A percentile compares a stretch with the other conserved stretches of the same genome.
Evolutionary conservation across 2,797 vertebrate species (phyloP).

Genomic region (Rhodeus uyekii): DNA sequence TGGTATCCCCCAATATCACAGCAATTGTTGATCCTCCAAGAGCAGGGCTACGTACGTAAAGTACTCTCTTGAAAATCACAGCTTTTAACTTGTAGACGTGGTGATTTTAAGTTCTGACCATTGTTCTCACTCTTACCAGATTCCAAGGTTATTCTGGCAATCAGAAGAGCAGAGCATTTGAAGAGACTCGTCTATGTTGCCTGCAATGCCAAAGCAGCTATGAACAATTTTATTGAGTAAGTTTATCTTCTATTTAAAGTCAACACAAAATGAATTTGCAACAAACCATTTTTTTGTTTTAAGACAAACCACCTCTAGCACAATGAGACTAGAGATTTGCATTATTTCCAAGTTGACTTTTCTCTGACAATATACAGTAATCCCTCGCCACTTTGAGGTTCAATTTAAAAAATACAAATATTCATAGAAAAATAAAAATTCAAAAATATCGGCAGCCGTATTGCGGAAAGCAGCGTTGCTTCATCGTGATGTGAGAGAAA

Average conservation of each 20-base stretch:
- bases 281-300: too few species aligned
- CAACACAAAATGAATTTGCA: background rate
- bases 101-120: background rate
- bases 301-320: background rate
- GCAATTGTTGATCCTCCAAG: slow-evolving; percentile 93
- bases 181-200: slow-evolving; percentile 93
- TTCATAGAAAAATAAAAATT: too few species aligned
- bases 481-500: too few species aligned
- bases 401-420: too few species aligned
- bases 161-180: slow-evolving; percentile 89
- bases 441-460: too few species aligned
- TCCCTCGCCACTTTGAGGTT: too few species aligned
- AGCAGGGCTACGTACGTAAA: slow-evolving; percentile 91
- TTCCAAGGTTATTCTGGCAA: slow-evolving; percentile 92
- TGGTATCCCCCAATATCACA: slow-evolving; percentile 80
- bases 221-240: slow-evolving; percentile 97
- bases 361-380: too few species aligned
- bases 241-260: slow-evolving; percentile 58
- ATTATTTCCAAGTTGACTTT: background rate
- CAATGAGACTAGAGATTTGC: background rate
- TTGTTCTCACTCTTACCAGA: slow-evolving; percentile 70
- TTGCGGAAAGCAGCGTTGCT: too few species aligned
- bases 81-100: background rate
- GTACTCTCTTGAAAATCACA: background rate
- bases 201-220: slow-evolving; percentile 94